Evolutionary conservation across 2,888 invertebrate species (phyloP).

Genomic region (Dicroscelio sp.): DNA sequence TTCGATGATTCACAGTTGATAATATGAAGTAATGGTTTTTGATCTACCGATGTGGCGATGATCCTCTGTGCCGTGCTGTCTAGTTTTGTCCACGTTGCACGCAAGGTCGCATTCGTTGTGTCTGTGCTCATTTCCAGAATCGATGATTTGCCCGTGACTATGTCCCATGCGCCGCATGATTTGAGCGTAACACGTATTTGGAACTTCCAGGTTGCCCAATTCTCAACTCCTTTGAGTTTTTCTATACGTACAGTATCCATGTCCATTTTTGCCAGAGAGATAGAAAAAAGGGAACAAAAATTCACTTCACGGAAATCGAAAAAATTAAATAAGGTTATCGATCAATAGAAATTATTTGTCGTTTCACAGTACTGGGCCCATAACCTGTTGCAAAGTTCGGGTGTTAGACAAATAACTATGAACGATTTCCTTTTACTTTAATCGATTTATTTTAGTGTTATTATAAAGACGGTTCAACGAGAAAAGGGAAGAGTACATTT

Average conservation of each 20-base stretch:
- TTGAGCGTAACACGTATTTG: constrained; percentile 55
- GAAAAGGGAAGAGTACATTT: too few species aligned
- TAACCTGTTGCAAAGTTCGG: constrained; percentile 27
- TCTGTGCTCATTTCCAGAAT: not conserved
- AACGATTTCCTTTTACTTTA: too few species aligned
- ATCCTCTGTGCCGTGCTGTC: not conserved
- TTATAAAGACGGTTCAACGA: too few species aligned
- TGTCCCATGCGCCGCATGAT: constrained; percentile 41
- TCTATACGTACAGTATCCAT: not conserved
- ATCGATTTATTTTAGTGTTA: too few species aligned
- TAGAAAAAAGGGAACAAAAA: too few species aligned
- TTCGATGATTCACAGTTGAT: constrained; percentile 84
- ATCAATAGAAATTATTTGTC: constrained; percentile 20
- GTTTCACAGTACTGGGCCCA: constrained; percentile 23
- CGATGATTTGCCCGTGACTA: too few species aligned
- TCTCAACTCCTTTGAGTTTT: constrained; percentile 44
- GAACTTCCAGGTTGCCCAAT: constrained; percentile 69
- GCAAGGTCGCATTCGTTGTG: not conserved
- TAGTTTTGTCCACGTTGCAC: not conserved
- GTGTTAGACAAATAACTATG: not conserved
- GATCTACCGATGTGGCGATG: constrained; percentile 78
- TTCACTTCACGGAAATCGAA: too few species aligned
- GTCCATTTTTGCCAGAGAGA: too few species aligned
- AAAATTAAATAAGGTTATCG: too few species aligned
- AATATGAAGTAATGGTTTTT: constrained; percentile 82